Evolutionary conservation across 2,888 invertebrate species (phyloP).

Genomic region (Nomada flava): DNA sequence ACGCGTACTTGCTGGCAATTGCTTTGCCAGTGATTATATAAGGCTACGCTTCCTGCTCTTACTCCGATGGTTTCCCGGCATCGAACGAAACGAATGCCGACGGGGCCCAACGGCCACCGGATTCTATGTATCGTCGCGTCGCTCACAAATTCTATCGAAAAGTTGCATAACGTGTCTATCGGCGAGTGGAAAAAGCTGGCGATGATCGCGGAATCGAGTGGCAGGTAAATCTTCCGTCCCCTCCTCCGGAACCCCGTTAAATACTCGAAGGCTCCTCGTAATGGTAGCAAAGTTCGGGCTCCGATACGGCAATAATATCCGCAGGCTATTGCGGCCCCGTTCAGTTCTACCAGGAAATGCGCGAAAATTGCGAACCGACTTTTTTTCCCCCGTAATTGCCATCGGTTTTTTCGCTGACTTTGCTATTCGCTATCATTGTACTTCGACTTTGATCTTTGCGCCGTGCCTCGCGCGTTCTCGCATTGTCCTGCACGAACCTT

Average conservation of each 20-base stretch:
- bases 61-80: conserved; percentile 46
- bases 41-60: conserved; percentile 67
- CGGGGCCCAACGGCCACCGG: background rate
- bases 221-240: background rate
- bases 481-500: background rate
- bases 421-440: background rate
- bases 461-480: background rate
- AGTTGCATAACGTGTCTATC: conserved; percentile 27
- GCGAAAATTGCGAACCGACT: background rate
- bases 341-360: background rate
- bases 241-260: background rate
- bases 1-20: conserved; percentile 54
- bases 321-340: conserved; percentile 13
- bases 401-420: background rate
- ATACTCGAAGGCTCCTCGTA: conserved; percentile 19
- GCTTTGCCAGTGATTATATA: conserved; percentile 61
- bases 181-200: conserved; percentile 5
- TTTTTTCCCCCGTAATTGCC: background rate
- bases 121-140: background rate
- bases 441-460: conserved; percentile 1
- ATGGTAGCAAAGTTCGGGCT: conserved; percentile 60
- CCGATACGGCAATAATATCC: conserved; percentile 45
- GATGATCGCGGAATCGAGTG: conserved; percentile 36
- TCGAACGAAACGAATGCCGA: conserved; percentile 15
- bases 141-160: background rate